These are phyloP conservation scores for Drosophila histrio DNA, from an alignment of 2,888 invertebrate species.

Conservation along the genomic window DNA sequence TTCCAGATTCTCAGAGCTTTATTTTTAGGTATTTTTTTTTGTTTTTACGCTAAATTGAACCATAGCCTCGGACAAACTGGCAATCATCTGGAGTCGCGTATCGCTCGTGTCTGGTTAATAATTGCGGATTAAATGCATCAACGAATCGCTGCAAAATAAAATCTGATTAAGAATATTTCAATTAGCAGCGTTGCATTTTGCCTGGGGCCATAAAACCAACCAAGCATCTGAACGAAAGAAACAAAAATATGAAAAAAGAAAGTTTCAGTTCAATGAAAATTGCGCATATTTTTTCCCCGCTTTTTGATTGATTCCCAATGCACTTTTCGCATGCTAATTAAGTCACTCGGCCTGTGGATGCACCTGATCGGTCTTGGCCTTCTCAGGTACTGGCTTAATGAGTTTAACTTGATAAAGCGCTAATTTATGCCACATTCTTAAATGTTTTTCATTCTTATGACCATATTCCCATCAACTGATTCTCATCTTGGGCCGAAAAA, in stretches of 20 bases:
- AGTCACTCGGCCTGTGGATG: conserved; percentile 55
- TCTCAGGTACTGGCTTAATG: conserved; percentile 11
- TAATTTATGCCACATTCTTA: conserved; percentile 36
- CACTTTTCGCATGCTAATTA: conserved; percentile 73
- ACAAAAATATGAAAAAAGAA: conserved; percentile 43
- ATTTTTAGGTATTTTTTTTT: too few relatives aligned
- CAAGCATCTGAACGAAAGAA: too few relatives aligned
- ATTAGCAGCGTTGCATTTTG: conserved; percentile 62
- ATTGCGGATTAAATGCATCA: conserved; percentile 76
- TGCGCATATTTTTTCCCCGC: conserved; percentile 2
- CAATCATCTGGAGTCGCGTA: conserved; percentile 32
- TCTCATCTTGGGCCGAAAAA: background rate
- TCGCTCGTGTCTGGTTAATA: conserved; percentile 43
- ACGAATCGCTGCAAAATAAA: conserved; percentile 50
- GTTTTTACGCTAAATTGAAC: conserved; percentile 70
- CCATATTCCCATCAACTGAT: background rate
- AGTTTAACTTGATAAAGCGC: conserved; percentile 38
- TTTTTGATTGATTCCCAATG: conserved; percentile 66
- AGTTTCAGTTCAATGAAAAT: conserved; percentile 52
- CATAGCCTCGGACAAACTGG: conserved; percentile 46
- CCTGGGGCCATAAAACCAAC: background rate
- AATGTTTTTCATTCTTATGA: conserved; percentile 1
- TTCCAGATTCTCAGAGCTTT: conserved; percentile 37
- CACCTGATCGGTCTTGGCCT: background rate
- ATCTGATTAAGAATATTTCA: conserved; percentile 80